Evolutionary conservation across 2,113 vertebrate genomes (phyloP).

Genomic region (Labrus mixtus): DNA sequence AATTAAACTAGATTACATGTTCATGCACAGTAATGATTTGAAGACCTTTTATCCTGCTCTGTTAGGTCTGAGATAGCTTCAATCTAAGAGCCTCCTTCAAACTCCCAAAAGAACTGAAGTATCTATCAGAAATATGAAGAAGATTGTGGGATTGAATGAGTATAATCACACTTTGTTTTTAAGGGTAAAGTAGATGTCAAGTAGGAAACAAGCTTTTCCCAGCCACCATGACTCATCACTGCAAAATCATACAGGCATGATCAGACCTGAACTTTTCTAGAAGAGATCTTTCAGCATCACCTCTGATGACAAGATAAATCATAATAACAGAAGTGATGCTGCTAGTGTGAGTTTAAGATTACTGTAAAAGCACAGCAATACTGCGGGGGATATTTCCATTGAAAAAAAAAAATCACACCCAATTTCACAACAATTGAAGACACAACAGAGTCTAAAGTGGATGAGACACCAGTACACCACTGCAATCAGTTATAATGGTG

Average conservation of each 20-base stretch:
- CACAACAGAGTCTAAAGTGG: background rate
- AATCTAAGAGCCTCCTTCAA: background rate
- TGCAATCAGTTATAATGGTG: too few relatives aligned
- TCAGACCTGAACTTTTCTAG: slow-evolving; percentile 52
- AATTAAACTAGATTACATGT: background rate
- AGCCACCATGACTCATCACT: slow-evolving; percentile 36
- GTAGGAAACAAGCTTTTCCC: slow-evolving; percentile 8
- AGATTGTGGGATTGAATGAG: background rate
- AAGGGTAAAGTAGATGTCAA: background rate
- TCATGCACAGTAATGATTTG: background rate
- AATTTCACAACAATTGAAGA: background rate
- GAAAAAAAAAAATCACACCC: too few relatives aligned
- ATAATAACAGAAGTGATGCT: background rate
- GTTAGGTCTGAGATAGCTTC: background rate
- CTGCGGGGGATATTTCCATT: too few relatives aligned
- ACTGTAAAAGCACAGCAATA: background rate
- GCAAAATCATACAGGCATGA: slow-evolving; percentile 36
- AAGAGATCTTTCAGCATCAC: slow-evolving; percentile 10
- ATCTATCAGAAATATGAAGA: background rate
- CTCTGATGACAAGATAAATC: background rate
- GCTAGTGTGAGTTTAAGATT: background rate
- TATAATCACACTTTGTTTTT: background rate
- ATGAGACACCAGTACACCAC: too few relatives aligned
- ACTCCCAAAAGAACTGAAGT: background rate
- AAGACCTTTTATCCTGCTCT: background rate